phyloP scores from a whole-genome alignment of 2,113 vertebrate genomes.

The Argyrosomus japonicus region DNA sequence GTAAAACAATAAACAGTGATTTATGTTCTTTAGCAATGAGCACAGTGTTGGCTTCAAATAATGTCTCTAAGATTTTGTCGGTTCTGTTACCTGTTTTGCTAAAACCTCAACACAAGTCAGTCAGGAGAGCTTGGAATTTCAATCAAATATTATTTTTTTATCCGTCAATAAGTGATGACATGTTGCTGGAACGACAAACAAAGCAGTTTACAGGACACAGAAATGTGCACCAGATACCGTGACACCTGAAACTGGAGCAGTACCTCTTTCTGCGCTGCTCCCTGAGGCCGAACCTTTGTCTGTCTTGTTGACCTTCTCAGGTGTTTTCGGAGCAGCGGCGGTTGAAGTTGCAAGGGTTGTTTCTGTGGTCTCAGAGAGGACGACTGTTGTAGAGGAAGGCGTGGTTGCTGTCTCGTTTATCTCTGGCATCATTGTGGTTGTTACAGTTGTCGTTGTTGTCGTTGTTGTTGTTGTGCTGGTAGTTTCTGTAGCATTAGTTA shows the following conservation, averaged over 20 bases:
- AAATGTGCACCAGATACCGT: conserved; percentile 24
- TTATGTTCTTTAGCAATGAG: conserved; percentile 10
- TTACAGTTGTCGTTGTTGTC: background rate
- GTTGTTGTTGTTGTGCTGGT: background rate
- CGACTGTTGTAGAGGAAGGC: background rate
- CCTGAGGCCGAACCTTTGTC: conserved; percentile 17
- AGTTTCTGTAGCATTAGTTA: background rate
- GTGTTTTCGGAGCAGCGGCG: background rate
- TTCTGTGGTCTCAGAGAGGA: conserved; percentile 12
- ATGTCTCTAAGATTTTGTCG: background rate
- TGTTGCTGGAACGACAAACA: background rate
- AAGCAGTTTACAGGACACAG: background rate
- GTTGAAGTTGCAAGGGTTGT: background rate
- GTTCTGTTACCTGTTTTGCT: background rate
- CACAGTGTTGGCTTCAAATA: conserved; percentile 20
- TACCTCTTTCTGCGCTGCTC: conserved; percentile 69
- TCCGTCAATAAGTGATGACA: background rate
- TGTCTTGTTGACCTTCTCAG: conserved; percentile 52
- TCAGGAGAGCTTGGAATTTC: background rate
- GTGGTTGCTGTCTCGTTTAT: background rate
- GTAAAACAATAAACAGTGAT: conserved; percentile 39
- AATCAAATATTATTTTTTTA: background rate
- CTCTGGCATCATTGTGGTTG: background rate
- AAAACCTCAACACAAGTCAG: background rate
- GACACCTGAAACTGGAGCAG: conserved; percentile 17